Conservation (phyloP, 2,888 invertebrate species). For the Caenorhabditis uteleia region DNA sequence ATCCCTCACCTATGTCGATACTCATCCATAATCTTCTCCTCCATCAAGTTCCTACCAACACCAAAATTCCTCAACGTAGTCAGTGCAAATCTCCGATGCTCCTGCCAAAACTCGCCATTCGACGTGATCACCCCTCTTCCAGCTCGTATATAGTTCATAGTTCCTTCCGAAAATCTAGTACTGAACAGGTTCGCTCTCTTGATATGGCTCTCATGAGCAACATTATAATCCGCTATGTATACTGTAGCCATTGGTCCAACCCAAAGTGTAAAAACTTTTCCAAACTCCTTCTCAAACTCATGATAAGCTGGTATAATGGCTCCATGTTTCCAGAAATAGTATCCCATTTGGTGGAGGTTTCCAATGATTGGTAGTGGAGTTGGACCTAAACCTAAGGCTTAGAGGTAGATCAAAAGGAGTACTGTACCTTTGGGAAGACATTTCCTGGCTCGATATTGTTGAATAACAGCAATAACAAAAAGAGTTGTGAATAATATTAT, state of each 20-base stretch:
- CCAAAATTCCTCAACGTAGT: conserved; percentile 48
- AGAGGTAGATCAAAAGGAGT: too few species aligned
- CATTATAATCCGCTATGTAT: conserved; percentile 29
- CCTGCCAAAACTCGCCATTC: conserved; percentile 33
- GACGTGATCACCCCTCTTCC: conserved; percentile 27
- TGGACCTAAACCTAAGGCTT: too few species aligned
- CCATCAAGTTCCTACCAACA: conserved; percentile 43
- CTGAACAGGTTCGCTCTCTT: conserved; percentile 16
- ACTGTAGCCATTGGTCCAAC: conserved; percentile 39
- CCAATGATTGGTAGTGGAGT: conserved; percentile 36
- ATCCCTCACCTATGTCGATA: too few species aligned
- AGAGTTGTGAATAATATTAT: too few species aligned
- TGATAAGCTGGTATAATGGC: conserved; percentile 9
- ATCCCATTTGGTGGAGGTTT: conserved; percentile 27
- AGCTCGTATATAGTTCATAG: conserved; percentile 20
- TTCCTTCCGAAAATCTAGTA: conserved; percentile 9
- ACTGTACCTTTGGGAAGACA: too few species aligned
- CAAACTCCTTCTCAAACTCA: conserved; percentile 28
- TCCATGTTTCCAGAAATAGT: conserved; percentile 13
- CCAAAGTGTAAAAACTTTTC: conserved; percentile 47
- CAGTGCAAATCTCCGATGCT: conserved; percentile 43
- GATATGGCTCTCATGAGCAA: conserved; percentile 36
- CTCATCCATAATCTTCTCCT: conserved; percentile 47
- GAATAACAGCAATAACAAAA: too few species aligned
- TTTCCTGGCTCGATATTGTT: too few species aligned